Evolutionary conservation across 2,113 vertebrate genomes (phyloP).

Genomic region (Cyprinodon variegatus): DNA sequence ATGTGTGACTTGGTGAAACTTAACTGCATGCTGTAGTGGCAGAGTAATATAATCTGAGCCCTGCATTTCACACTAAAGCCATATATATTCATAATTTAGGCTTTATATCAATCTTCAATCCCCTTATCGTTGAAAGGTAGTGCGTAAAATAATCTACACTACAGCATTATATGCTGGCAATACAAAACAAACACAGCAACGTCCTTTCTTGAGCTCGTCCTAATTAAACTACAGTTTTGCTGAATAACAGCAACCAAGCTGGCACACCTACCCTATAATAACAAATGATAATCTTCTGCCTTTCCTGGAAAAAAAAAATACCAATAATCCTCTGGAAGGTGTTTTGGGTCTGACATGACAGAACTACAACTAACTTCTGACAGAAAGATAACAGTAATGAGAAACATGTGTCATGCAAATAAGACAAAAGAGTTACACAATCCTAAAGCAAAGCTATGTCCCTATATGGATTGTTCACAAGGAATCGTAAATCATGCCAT

Average conservation of each 20-base stretch:
- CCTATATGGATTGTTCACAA: not conserved
- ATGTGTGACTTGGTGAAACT: conserved; percentile 6
- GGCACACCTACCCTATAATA: conserved; percentile 69
- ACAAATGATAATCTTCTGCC: conserved; percentile 54
- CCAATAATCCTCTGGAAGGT: conserved; percentile 42
- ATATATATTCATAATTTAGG: conserved; percentile 40
- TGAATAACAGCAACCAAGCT: conserved; percentile 50
- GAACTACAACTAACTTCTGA: conserved; percentile 45
- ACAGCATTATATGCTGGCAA: conserved; percentile 46
- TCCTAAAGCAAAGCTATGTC: conserved; percentile 3
- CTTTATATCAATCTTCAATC: conserved; percentile 59
- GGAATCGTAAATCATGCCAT: conserved; percentile 13
- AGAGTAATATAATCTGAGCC: conserved; percentile 48
- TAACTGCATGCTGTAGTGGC: conserved; percentile 19
- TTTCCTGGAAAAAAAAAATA: conserved; percentile 49
- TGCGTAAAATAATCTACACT: conserved; percentile 54
- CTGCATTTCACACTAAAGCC: conserved; percentile 47
- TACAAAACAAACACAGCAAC: conserved; percentile 65
- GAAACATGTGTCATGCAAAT: conserved; percentile 1
- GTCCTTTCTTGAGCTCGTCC: conserved; percentile 40
- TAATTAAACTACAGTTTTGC: conserved; percentile 46
- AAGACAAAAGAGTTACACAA: not conserved
- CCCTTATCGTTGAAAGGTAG: conserved; percentile 51
- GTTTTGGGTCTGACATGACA: conserved; percentile 48
- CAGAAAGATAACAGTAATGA: conserved; percentile 24